Evolutionary conservation across 2,888 invertebrate genomes (phyloP), one percentile per base, ranked within the genome.

Genomic region (Crematogaster levior): DNA sequence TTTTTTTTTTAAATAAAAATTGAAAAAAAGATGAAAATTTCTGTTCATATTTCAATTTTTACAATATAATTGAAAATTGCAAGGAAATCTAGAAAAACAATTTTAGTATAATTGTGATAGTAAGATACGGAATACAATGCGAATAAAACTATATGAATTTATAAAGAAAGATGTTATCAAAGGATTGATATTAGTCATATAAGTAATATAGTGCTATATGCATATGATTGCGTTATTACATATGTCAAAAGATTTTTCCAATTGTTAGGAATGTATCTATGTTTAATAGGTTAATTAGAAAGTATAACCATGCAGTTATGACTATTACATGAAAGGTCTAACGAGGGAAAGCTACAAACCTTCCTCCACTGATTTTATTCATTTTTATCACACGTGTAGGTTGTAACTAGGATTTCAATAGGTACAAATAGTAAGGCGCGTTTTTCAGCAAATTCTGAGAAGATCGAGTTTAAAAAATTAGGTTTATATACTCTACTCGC

Each of bases 251-350:
- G 0, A 21, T 21, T 34, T 74, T 51, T 37, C 2, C 6, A 18
- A 74, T 48, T 61, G 48, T 74, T 74, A 18, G 1, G 58, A 30
- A 74, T 40, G 34, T 40, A 48, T 77, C 9, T 40, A 51, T 21
- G 7, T 10, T 3, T 12, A 34, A 58, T 58, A n/a, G 15, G 30
- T 30, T 43, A 79, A 56, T 40, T 10, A 15, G 9, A 75, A 43
- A 53, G 61, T n/a, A 1, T 24, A 51, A 37, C 18, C 1, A 37
- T 82, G 53, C 48, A 85, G 86, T 87, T 88, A 66, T 30, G 84
- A 75, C 84, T 86, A 70, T 82, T 73, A 66, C 53, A 53, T 30
- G 15, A 34, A 84, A 75, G 66, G 81, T 30, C 56, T 61, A n/a
- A n/a, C n/a, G n/a, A n/a, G n/a, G n/a, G n/a, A n/a, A n/a, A n/a